These are phyloP conservation scores for Lysandra coridon DNA, from an alignment of 2,888 invertebrate genomes.

Conservation along the genomic window DNA sequence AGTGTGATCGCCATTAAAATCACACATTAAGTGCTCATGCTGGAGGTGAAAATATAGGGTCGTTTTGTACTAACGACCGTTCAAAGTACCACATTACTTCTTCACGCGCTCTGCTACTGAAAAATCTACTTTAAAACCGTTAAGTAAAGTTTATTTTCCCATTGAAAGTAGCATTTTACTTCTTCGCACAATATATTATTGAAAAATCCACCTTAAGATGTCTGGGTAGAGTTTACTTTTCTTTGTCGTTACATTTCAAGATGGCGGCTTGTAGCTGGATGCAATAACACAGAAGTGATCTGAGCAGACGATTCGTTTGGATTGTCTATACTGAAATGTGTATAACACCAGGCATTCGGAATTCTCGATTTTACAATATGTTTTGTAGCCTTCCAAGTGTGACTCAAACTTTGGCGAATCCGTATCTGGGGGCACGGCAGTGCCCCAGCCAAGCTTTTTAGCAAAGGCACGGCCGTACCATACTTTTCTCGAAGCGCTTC, in stretches of 20 bases:
- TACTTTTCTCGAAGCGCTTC: too few species aligned
- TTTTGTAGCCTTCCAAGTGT: neutral
- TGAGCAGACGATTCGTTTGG: constrained; percentile 25
- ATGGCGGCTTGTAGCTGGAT: constrained; percentile 18
- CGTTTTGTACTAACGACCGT: constrained; percentile 12
- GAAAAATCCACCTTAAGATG: neutral
- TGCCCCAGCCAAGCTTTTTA: too few species aligned
- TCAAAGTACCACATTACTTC: neutral
- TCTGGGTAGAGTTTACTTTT: neutral
- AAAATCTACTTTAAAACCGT: neutral
- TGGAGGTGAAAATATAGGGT: constrained; percentile 26
- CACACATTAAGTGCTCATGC: constrained; percentile 7
- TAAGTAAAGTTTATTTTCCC: neutral
- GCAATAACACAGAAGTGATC: constrained; percentile 27
- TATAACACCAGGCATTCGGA: neutral
- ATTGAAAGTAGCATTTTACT: neutral
- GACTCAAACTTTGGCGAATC: neutral
- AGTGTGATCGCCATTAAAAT: constrained; percentile 5
- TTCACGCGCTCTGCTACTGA: neutral
- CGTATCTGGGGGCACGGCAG: too few species aligned
- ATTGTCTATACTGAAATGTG: constrained; percentile 7
- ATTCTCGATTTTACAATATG: neutral
- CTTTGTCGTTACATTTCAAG: neutral
- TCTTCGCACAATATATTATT: neutral
- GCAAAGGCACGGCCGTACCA: too few species aligned